These are phyloP conservation scores for Apodemia zela DNA, from an alignment of 2,888 invertebrate genomes.

Conservation along the genomic window DNA sequence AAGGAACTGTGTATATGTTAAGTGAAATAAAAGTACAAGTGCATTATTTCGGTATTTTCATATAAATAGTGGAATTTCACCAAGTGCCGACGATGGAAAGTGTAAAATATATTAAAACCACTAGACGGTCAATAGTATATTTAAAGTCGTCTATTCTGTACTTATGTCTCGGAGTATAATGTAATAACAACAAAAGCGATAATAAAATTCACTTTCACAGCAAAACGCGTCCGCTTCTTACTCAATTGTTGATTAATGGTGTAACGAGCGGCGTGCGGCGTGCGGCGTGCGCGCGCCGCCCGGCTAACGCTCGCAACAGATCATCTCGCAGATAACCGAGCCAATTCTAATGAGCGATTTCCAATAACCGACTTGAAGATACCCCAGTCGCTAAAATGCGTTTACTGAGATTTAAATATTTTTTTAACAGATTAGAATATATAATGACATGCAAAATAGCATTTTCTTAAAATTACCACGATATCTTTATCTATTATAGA, in stretches of 20 bases:
- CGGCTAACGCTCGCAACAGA: neutral
- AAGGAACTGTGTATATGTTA: too few species aligned
- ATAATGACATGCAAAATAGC: too few species aligned
- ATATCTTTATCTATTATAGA: too few species aligned
- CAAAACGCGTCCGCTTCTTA: slow-evolving; percentile 34
- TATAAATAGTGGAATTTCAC: too few species aligned
- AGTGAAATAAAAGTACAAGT: too few species aligned
- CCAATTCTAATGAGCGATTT: neutral
- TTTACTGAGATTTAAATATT: too few species aligned
- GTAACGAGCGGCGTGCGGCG: slow-evolving; percentile 26
- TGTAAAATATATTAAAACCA: too few species aligned
- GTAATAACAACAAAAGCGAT: slow-evolving; percentile 22
- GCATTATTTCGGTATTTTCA: too few species aligned
- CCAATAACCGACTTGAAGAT: neutral
- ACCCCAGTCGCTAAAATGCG: too few species aligned
- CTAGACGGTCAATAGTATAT: neutral
- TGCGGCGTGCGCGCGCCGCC: slow-evolving; percentile 20
- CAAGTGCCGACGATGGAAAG: too few species aligned
- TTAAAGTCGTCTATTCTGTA: neutral
- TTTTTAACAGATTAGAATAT: too few species aligned
- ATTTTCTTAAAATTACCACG: too few species aligned
- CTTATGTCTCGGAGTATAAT: neutral
- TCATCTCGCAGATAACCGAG: neutral
- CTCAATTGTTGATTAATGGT: slow-evolving; percentile 31
- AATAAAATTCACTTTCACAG: slow-evolving; percentile 34